Conservation (phyloP, 2,113 vertebrate genomes). For the Pionites leucogaster region DNA sequence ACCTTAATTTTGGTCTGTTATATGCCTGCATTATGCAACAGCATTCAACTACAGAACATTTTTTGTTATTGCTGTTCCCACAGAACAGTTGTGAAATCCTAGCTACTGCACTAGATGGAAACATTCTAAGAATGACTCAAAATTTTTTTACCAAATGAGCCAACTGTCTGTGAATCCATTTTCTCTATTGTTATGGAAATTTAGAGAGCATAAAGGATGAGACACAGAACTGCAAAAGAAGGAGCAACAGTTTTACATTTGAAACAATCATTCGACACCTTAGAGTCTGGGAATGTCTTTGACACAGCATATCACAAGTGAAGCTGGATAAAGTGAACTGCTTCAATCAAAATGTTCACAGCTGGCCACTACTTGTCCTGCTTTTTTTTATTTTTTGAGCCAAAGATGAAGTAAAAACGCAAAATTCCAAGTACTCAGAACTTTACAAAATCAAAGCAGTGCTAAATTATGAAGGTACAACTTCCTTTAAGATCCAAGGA, state of each 20-base stretch:
- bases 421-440: background rate
- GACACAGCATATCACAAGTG: background rate
- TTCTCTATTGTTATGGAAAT: background rate
- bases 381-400: too few relatives aligned
- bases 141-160: background rate
- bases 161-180: background rate
- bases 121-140: background rate
- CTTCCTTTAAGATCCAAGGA: background rate
- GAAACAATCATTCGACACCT: background rate
- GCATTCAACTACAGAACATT: background rate
- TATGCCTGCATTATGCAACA: background rate
- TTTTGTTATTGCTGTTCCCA: background rate
- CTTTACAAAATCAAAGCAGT: background rate
- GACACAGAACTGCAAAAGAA: background rate
- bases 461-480: background rate
- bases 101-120: background rate
- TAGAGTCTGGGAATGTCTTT: background rate
- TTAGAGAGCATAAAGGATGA: background rate
- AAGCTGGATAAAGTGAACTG: background rate
- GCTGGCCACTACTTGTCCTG: background rate
- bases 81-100: background rate
- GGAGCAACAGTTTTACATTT: background rate
- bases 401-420: background rate
- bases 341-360: background rate
- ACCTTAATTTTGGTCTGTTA: background rate